phyloP scores from a whole-genome alignment of 2,797 vertebrate genomes.

The Vespertilio murinus region DNA sequence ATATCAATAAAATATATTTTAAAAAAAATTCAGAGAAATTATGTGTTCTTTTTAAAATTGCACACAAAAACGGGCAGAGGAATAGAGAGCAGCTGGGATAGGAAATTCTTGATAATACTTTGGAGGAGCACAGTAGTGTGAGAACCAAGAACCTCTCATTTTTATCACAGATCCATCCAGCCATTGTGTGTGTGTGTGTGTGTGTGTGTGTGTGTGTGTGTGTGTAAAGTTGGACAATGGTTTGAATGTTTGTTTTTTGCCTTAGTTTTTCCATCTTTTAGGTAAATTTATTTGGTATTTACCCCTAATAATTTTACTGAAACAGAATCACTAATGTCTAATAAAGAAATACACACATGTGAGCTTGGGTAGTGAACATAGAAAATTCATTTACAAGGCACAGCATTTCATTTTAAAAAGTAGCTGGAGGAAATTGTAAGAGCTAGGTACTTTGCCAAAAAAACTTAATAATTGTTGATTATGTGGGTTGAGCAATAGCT shows the following conservation, averaged over 20 bases:
- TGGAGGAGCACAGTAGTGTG: accelerated
- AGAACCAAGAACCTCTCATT: not conserved
- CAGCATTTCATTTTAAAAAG: not conserved
- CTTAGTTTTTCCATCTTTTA: not conserved
- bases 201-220: too few species aligned
- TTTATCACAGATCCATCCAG: not conserved
- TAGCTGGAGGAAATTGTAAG: not conserved
- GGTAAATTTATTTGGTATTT: not conserved
- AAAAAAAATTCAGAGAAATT: not conserved
- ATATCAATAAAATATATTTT: too few species aligned
- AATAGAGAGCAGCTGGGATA: not conserved
- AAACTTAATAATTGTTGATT: not conserved
- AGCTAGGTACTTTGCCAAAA: not conserved
- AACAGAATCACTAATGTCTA: not conserved
- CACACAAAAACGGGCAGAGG: not conserved
- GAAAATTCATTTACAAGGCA: not conserved
- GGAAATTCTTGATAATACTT: not conserved
- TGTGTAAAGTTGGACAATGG: not conserved
- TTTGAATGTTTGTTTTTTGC: not conserved
- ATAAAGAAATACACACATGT: not conserved
- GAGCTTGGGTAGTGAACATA: not conserved
- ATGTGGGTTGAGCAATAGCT: not conserved
- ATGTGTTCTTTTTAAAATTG: not conserved
- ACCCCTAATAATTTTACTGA: not conserved
- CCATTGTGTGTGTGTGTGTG: too few species aligned